phyloP scores from a whole-genome alignment of 2,888 invertebrate species.

The Ichneumoninae sp. region DNA sequence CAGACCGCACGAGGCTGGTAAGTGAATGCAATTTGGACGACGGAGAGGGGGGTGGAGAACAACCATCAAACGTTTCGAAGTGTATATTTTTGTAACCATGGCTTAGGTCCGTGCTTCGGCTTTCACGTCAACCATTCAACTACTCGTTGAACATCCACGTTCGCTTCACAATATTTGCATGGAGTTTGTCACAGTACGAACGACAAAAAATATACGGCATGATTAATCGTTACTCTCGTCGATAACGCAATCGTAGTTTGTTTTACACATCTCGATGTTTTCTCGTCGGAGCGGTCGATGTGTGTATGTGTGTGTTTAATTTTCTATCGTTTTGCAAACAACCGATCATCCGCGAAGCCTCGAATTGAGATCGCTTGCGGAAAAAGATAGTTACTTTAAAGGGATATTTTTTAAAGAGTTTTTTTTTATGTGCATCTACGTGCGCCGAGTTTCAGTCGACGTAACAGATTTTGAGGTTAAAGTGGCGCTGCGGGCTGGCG shows the following conservation, averaged over 20 bases:
- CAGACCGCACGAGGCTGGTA: conserved; percentile 14
- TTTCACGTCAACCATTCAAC: conserved; percentile 16
- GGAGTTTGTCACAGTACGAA: neutral
- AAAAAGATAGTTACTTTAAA: neutral
- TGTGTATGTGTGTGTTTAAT: neutral
- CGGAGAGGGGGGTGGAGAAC: neutral
- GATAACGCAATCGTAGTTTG: neutral
- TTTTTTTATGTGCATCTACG: neutral
- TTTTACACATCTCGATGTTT: neutral
- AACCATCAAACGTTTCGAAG: conserved; percentile 1
- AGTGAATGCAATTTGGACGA: neutral
- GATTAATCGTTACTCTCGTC: neutral
- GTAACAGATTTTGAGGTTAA: neutral
- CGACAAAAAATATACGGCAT: neutral
- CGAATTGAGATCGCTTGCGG: neutral
- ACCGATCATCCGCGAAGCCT: neutral
- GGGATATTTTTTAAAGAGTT: neutral
- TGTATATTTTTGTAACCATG: neutral
- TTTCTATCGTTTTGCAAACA: neutral
- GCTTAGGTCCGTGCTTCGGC: neutral
- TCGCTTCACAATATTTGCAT: neutral
- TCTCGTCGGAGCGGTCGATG: neutral
- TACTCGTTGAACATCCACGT: no score
- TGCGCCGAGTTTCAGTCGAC: neutral
- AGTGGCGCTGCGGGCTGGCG: neutral